phyloP scores from a whole-genome alignment of 2,797 vertebrate genomes.

The Oreortyx pictus region DNA sequence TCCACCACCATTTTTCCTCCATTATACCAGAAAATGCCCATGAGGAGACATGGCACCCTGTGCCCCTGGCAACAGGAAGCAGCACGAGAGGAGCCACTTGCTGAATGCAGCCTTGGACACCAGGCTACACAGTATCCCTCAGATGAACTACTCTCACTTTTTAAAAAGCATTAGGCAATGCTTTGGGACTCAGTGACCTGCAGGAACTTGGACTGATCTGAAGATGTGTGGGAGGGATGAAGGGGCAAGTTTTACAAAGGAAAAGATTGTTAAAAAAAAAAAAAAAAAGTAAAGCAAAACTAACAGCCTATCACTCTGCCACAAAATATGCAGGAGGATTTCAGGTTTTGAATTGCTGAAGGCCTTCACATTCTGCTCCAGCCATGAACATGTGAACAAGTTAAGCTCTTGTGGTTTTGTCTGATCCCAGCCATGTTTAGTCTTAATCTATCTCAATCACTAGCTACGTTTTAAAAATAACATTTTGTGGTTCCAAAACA shows the following conservation, averaged over 20 bases:
- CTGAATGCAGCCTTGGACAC: background rate
- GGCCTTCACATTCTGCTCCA: background rate
- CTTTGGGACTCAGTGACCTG: background rate
- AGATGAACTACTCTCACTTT: background rate
- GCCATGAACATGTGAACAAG: constrained; percentile 46
- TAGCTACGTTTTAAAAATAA: constrained; percentile 67
- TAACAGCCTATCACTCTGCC: background rate
- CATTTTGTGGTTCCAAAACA: constrained; percentile 64
- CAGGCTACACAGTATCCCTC: background rate
- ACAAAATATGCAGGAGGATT: background rate
- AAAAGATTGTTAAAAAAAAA: background rate
- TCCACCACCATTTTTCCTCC: rapidly evolving
- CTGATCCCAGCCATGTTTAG: constrained; percentile 14
- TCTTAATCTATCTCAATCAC: constrained; percentile 62
- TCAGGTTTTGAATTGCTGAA: background rate
- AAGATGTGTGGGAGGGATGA: background rate
- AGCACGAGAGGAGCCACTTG: background rate
- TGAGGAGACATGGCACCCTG: background rate
- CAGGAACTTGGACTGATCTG: background rate
- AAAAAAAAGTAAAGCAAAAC: background rate
- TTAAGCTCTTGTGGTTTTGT: constrained; percentile 42
- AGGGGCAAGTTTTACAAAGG: background rate
- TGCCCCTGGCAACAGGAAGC: background rate
- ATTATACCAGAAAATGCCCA: rapidly evolving
- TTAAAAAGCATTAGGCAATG: background rate